Evolutionary conservation across 2,113 vertebrate genomes (phyloP).

Genomic region (Brienomyrus brachyistius): DNA sequence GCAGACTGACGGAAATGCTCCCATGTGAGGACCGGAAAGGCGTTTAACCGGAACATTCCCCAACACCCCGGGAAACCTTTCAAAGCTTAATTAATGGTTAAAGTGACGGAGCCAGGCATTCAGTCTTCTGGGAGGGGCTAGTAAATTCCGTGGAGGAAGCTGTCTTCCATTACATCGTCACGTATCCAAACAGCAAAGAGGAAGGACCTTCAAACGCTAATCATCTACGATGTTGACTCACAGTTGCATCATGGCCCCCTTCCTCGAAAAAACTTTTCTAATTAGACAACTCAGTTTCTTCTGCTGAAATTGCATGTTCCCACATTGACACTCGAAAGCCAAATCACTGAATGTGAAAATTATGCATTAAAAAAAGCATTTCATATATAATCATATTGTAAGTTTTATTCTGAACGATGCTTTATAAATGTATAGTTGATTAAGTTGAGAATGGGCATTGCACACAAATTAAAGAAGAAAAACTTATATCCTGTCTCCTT

Average conservation of each 20-base stretch:
- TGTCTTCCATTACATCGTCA: neutral
- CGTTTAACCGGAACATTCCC: conserved; percentile 40
- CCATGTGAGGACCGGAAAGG: conserved; percentile 36
- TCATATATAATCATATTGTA: neutral
- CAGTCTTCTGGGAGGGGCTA: neutral
- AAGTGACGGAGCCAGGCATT: conserved; percentile 31
- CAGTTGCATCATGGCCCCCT: neutral
- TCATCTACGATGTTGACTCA: neutral
- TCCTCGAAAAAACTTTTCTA: neutral
- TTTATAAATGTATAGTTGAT: neutral
- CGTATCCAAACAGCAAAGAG: neutral
- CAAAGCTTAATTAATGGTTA: conserved; percentile 46
- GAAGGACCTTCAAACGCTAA: neutral
- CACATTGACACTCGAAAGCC: neutral
- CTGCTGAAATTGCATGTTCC: neutral
- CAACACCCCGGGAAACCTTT: conserved; percentile 30
- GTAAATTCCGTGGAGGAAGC: neutral
- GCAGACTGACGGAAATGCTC: conserved; percentile 37
- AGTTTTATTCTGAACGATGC: neutral
- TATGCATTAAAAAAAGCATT: neutral
- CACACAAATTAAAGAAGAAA: neutral
- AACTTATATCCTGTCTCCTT: neutral
- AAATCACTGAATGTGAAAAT: neutral
- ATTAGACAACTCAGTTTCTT: conserved; percentile 1
- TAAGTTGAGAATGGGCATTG: neutral